Evolutionary conservation across 2,113 vertebrate species (phyloP).

Genomic region (Pseudonaja textilis): DNA sequence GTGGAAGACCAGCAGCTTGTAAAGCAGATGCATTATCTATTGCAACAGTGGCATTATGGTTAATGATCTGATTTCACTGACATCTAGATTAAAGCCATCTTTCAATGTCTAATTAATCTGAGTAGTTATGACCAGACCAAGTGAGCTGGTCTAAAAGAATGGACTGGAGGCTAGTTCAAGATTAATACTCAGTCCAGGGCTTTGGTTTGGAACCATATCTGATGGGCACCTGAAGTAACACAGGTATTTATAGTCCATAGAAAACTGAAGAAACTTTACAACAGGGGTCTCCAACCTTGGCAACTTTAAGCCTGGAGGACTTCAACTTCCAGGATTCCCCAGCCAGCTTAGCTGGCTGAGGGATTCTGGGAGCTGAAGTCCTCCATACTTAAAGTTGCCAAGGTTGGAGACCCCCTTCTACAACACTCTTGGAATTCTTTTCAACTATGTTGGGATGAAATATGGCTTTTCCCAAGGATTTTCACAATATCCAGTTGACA

Average conservation of each 20-base stretch:
- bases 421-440: neutral
- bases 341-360: no score
- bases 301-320: no score
- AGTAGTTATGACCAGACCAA: neutral
- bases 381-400: no score
- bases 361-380: no score
- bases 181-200: neutral
- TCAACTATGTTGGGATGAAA: neutral
- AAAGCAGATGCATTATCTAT: neutral
- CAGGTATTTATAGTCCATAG: neutral
- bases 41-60: neutral
- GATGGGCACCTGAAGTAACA: neutral
- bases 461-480: neutral
- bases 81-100: neutral
- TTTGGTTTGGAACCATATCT: neutral
- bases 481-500: no score
- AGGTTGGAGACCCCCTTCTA: no score
- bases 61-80: conserved; percentile 1
- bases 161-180: neutral
- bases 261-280: neutral
- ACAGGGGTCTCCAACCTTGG: no score
- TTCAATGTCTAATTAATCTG: neutral
- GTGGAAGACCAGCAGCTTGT: neutral
- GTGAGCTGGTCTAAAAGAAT: neutral
- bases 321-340: no score